Conservation (phyloP, 2,888 invertebrate genomes). For the Parascotia fuliginaria region DNA sequence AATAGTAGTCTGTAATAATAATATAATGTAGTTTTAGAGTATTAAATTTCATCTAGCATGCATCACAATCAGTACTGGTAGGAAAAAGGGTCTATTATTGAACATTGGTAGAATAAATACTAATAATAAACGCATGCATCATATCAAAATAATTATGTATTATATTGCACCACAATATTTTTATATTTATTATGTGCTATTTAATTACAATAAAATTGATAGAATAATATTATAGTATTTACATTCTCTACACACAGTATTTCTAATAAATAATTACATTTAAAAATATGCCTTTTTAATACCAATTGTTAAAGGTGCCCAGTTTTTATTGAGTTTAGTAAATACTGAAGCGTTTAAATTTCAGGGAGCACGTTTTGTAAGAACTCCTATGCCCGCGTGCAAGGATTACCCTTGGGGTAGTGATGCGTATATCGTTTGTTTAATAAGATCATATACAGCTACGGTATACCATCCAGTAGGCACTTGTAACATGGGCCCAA, state of each 20-base stretch:
- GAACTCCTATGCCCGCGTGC: slow-evolving; percentile 85
- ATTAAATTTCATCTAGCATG: no score
- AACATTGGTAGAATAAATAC: no score
- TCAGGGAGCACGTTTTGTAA: slow-evolving; percentile 82
- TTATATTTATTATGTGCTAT: no score
- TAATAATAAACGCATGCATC: no score
- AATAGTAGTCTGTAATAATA: no score
- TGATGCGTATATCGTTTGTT: slow-evolving; percentile 88
- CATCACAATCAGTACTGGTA: no score
- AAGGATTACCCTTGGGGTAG: slow-evolving; percentile 82
- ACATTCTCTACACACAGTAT: slow-evolving; percentile 88
- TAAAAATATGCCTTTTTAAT: slow-evolving; percentile 85
- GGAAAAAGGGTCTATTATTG: no score
- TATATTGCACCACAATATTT: no score
- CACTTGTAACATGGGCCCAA: slow-evolving; percentile 82
- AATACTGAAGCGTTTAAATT: slow-evolving; percentile 83
- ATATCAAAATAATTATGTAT: no score
- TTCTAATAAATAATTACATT: slow-evolving; percentile 88
- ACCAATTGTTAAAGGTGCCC: slow-evolving; percentile 86
- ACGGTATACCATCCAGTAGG: slow-evolving; percentile 77
- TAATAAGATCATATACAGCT: slow-evolving; percentile 84
- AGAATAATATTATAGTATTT: slow-evolving; percentile 82
- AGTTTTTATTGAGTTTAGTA: slow-evolving; percentile 84
- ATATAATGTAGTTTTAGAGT: no score
- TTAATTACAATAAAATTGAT: slow-evolving; percentile 52